Evolutionary conservation across 2,797 vertebrate genomes (phyloP).

Genomic region (Acanthurus leucopareius): DNA sequence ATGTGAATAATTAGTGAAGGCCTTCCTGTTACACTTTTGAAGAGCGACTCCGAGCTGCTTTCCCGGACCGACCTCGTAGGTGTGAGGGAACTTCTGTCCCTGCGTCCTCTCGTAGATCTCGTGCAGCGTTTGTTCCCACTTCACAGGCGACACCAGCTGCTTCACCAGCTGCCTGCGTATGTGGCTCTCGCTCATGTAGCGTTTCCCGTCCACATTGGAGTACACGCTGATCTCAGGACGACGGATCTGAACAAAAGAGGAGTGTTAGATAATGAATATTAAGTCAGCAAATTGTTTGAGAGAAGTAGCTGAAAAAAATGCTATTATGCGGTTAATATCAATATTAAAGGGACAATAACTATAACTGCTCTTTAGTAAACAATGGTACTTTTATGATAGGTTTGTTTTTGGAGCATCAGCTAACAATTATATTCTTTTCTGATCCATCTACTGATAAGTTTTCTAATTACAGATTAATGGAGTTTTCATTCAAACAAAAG

Average conservation of each 20-base stretch:
- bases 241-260: conserved; percentile 72
- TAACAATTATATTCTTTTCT: no score
- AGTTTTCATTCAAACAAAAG: no score
- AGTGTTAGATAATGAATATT: neutral
- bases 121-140: conserved; percentile 97
- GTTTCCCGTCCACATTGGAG: conserved; percentile 91
- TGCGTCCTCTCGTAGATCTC: conserved; percentile 89
- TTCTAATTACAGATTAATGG: no score
- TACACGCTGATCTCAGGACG: conserved; percentile 90
- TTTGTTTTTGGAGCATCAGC: no score
- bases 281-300: no score
- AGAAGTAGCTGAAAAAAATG: neutral
- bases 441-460: no score
- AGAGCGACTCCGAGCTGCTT: conserved; percentile 91
- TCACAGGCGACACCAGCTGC: conserved; percentile 93
- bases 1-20: conserved; percentile 86
- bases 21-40: conserved; percentile 92
- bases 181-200: conserved; percentile 87
- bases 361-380: no score
- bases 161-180: conserved; percentile 87
- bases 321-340: no score
- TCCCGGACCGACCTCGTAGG: conserved; percentile 94
- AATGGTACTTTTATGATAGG: no score
- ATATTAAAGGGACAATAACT: no score
- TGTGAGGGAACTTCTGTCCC: conserved; percentile 89